These are phyloP conservation scores for Triplophysa bombifrons DNA, from an alignment of 2,797 vertebrate species.

Conservation along the genomic window DNA sequence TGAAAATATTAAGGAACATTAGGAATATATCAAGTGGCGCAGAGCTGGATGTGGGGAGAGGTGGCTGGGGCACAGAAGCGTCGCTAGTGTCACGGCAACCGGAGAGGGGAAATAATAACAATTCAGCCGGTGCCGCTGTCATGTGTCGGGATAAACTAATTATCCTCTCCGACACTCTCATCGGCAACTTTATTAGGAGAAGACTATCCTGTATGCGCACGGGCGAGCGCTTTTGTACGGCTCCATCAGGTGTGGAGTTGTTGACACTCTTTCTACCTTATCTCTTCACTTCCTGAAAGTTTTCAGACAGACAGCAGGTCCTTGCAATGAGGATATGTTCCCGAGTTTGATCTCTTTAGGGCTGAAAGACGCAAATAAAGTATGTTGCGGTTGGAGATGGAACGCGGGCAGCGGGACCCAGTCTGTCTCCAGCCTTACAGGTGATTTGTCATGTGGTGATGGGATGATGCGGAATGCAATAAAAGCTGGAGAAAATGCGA, in stretches of 20 bases:
- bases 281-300: conserved; percentile 57
- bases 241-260: conserved; percentile 53
- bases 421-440: conserved; percentile 63
- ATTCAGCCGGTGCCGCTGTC: conserved; percentile 87
- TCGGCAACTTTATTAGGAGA: conserved; percentile 81
- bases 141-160: conserved; percentile 90
- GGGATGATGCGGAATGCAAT: conserved; percentile 82
- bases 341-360: conserved; percentile 48
- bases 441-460: conserved; percentile 84
- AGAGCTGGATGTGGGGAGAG: conserved; percentile 70
- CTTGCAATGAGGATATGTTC: conserved; percentile 33
- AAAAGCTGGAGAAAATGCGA: conserved; percentile 82
- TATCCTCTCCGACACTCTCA: conserved; percentile 81
- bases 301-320: conserved; percentile 39
- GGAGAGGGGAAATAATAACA: conserved; percentile 90
- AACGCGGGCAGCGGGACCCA: conserved; percentile 47
- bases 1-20: conserved; percentile 99
- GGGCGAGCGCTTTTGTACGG: conserved; percentile 29
- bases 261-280: conserved; percentile 52
- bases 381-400: conserved; percentile 37
- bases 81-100: conserved; percentile 80
- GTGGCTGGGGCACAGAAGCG: conserved; percentile 63
- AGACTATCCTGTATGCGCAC: conserved; percentile 58
- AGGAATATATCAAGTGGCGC: conserved; percentile 94
- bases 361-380: conserved; percentile 56